These are phyloP conservation scores for Rhinella marina DNA, from an alignment of 2,797 vertebrate genomes.

Conservation along the genomic window DNA sequence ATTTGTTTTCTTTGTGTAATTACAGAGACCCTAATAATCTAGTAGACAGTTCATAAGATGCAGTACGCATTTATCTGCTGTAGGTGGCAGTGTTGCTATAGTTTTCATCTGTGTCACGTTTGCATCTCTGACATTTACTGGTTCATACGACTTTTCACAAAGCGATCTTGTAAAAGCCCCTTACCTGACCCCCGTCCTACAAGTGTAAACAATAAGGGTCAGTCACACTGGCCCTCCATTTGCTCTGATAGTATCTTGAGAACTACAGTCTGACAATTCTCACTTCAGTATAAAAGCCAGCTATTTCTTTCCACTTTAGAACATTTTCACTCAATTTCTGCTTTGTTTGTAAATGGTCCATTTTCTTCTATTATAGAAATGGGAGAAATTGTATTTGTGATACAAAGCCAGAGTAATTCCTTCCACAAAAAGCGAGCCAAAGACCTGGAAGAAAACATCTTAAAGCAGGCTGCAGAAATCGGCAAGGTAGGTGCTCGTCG, in stretches of 20 bases:
- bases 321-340: background rate
- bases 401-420: constrained; percentile 95
- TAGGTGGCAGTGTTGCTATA: background rate
- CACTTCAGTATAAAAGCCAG: background rate
- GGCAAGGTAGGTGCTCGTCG: constrained; percentile 79
- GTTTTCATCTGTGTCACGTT: background rate
- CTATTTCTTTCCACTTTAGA: background rate
- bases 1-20: background rate
- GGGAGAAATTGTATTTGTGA: constrained; percentile 89
- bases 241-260: background rate
- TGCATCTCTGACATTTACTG: background rate
- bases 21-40: background rate
- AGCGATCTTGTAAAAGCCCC: background rate
- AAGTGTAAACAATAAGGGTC: background rate
- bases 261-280: background rate
- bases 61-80: background rate
- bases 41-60: background rate
- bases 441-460: constrained; percentile 78
- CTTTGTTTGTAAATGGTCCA: constrained; percentile 40
- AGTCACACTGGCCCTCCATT: background rate
- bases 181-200: background rate
- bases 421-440: constrained; percentile 89
- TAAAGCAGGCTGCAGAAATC: constrained; percentile 79
- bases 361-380: constrained; percentile 82
- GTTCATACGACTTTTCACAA: too few relatives aligned